Evolutionary conservation across 2,888 invertebrate species (phyloP), one percentile per base, ranked within the genome.

Genomic region (Eupithecia vulgata): DNA sequence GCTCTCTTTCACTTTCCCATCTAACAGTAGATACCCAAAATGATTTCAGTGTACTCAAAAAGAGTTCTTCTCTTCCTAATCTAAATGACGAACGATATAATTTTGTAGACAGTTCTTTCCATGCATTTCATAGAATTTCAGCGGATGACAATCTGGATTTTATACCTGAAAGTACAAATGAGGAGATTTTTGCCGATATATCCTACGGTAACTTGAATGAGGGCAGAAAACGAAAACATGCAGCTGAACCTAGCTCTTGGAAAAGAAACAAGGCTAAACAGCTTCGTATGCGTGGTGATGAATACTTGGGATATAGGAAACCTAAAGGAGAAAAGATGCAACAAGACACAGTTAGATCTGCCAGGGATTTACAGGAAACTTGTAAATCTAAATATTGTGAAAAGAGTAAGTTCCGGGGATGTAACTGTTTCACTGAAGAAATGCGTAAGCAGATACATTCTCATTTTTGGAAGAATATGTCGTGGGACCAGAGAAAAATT

Each of bases 401-500:
- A 37, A 37, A 37, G 37, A 37, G 37, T 37, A 67, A 52, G n/a
- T n/a, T 52, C 12, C 48, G 67, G 21, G 67, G 67, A 21, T 67
- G 67, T 17, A 12, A 30, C 15, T 30, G n/a, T 30, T 65, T 65
- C 17, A 40, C 37, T 40, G 65, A 65, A 40, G 65, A 65, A 8
- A 65, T 10, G 21, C 65, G 65, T 40, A 65, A 37, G 21, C 40
- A 37, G 21, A 65, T 65, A 40, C 65, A 65, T 40, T 10, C 10
- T 40, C 6, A 67, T 5, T 67, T 67, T 34, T 67, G 67, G 67
- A 52, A 67, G 35, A 52, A 67, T 6, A 15, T 67, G 17, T 15
- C 15, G 21, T 67, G 67, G 67, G 67, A 52, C 34, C 67, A 67
- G 35, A 30, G 52, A 37, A 67, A 67, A 37, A 52, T 34, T 17